Percentiles rank a stretch among this genome's conserved stretches.
These are phyloP conservation scores for Gobionotothen gibberifrons DNA, from an alignment of 2,797 vertebrate species.

Conservation along the genomic window DNA sequence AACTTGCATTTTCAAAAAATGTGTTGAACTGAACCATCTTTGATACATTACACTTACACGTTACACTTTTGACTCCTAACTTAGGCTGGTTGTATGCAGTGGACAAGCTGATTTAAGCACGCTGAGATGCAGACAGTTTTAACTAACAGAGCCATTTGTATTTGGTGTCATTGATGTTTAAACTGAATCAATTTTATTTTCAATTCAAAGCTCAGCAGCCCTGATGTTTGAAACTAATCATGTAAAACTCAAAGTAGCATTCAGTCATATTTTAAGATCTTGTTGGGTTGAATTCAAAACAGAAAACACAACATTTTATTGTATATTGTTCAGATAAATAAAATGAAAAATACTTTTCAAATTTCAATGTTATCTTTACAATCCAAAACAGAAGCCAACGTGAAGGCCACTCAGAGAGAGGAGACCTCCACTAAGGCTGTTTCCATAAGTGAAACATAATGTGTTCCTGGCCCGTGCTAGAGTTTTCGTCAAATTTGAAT, in stretches of 20 bases:
- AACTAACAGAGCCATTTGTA: conserved; percentile 36
- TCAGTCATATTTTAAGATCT: conserved; percentile 13
- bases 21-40: conserved; percentile 21
- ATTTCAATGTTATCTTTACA: not conserved
- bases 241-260: conserved; percentile 17
- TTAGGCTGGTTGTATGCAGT: conserved; percentile 18
- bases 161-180: conserved; percentile 30
- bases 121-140: conserved; percentile 47
- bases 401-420: too few species aligned
- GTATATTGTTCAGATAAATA: not conserved
- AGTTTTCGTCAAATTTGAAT: too few species aligned
- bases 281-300: conserved; percentile 17
- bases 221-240: conserved; percentile 26
- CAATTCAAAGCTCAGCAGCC: conserved; percentile 25
- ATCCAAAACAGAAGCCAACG: conserved; percentile 17
- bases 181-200: conserved; percentile 41
- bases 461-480: too few species aligned
- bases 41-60: conserved; percentile 11
- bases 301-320: conserved; percentile 8
- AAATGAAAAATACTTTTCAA: not conserved
- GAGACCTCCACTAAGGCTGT: too few species aligned
- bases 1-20: conserved; percentile 21
- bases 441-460: too few species aligned
- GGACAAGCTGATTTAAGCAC: conserved; percentile 42
- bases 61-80: conserved; percentile 1